A percentile compares a stretch with the other conserved stretches of the same genome.
Conservation (phyloP, 2,113 vertebrate species). For the Limnothrissa miodon region DNA sequence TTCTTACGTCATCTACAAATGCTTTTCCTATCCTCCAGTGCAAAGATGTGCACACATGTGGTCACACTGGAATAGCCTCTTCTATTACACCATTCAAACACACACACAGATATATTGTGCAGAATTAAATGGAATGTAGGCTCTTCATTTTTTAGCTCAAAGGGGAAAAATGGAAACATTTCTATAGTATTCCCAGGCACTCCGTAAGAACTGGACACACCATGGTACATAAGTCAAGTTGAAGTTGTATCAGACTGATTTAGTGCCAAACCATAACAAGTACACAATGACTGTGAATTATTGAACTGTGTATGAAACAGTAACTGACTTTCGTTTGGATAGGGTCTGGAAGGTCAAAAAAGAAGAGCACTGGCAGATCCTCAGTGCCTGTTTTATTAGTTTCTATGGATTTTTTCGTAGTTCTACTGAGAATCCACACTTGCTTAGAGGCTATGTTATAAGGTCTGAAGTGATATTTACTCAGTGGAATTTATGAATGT, state of each 20-base stretch:
- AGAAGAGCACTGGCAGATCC: not conserved
- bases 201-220: not conserved
- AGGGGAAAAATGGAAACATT: not conserved
- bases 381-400: not conserved
- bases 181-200: not conserved
- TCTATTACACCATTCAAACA: not conserved
- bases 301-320: not conserved
- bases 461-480: not conserved
- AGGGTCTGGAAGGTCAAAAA: not conserved
- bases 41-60: not conserved
- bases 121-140: not conserved
- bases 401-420: not conserved
- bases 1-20: not conserved
- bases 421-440: not conserved
- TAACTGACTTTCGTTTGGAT: not conserved
- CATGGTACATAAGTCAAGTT: not conserved
- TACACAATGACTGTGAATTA: not conserved
- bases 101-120: constrained; percentile 1
- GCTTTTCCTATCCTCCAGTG: not conserved
- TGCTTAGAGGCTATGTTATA: not conserved
- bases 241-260: not conserved
- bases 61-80: too few relatives aligned
- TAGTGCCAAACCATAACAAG: not conserved
- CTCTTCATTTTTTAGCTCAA: not conserved
- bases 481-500: not conserved